Percentiles rank a stretch among this genome's conserved stretches.
Evolutionary conservation across 1,140 invertebrate genomes (phyloP).

Genomic region (Zaprionus ornatus): DNA sequence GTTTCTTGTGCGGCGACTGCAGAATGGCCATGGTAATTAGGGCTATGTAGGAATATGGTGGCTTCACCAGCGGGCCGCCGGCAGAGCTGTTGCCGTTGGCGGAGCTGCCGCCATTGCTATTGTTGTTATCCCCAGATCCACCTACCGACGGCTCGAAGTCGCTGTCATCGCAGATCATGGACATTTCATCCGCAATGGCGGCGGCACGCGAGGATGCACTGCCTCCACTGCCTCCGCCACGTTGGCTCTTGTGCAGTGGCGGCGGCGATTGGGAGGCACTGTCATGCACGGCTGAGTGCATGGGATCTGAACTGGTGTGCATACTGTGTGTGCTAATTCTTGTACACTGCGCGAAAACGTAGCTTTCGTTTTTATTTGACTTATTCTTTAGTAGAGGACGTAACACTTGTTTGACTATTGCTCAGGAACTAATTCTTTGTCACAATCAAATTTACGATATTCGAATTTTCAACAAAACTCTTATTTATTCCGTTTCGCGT

Average conservation of each 20-base stretch:
- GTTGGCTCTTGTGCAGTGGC: slow-evolving; percentile 55
- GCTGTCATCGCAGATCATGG: slow-evolving; percentile 67
- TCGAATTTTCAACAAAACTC: background rate
- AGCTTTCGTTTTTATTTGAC: slow-evolving; percentile 2
- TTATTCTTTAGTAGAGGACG: slow-evolving; percentile 61
- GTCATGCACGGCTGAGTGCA: slow-evolving; percentile 60
- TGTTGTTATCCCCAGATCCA: slow-evolving; percentile 32
- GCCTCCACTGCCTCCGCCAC: slow-evolving; percentile 33
- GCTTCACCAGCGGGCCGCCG: slow-evolving; percentile 90
- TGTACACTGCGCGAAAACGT: slow-evolving; percentile 12
- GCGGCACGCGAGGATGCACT: slow-evolving; percentile 46
- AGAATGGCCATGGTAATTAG: slow-evolving; percentile 99
- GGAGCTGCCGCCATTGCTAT: slow-evolving; percentile 24
- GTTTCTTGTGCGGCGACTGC: slow-evolving; percentile 97
- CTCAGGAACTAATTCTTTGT: slow-evolving; percentile 64
- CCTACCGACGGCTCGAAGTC: slow-evolving; percentile 56
- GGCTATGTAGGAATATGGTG: slow-evolving; percentile 98
- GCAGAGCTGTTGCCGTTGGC: slow-evolving; percentile 15
- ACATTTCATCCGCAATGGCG: slow-evolving; percentile 58
- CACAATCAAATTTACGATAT: background rate
- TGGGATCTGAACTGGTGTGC: slow-evolving; percentile 74
- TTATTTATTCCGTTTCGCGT: background rate
- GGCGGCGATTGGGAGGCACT: slow-evolving; percentile 72
- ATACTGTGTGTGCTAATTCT: slow-evolving; percentile 14
- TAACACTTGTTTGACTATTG: slow-evolving; percentile 66